phyloP scores from a whole-genome alignment of 2,113 vertebrate genomes.

The Fregetta grallaria region DNA sequence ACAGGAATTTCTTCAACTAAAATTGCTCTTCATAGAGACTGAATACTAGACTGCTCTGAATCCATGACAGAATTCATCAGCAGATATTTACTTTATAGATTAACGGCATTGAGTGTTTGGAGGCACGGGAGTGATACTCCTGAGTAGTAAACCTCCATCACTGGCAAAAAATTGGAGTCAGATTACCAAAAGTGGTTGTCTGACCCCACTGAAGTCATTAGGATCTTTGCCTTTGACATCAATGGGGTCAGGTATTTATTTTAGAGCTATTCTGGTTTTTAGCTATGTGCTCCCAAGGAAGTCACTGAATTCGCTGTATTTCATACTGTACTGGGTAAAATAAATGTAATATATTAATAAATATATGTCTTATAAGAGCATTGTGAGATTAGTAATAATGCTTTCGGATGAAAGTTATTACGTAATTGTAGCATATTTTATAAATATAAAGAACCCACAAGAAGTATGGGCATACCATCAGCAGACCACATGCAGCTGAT shows the following conservation, averaged over 20 bases:
- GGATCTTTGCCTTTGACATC: not conserved
- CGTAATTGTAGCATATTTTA: not conserved
- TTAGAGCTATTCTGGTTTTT: not conserved
- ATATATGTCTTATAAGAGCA: not conserved
- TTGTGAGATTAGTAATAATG: not conserved
- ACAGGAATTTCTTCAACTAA: not conserved
- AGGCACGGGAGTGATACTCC: not conserved
- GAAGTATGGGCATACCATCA: not conserved
- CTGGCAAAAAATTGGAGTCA: not conserved
- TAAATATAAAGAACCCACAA: not conserved
- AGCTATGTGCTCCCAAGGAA: not conserved
- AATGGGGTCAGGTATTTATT: not conserved
- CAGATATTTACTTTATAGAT: not conserved
- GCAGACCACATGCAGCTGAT: accelerated
- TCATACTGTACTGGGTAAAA: not conserved
- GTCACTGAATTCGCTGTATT: not conserved
- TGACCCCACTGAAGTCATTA: not conserved
- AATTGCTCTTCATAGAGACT: not conserved
- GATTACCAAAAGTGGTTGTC: not conserved
- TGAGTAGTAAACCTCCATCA: not conserved
- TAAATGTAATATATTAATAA: not conserved
- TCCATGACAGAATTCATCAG: not conserved
- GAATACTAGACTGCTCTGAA: not conserved
- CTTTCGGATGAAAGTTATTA: not conserved
- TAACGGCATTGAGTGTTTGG: not conserved